Evolutionary conservation across 2,113 vertebrate species (phyloP).

Genomic region (Camelus bactrianus): DNA sequence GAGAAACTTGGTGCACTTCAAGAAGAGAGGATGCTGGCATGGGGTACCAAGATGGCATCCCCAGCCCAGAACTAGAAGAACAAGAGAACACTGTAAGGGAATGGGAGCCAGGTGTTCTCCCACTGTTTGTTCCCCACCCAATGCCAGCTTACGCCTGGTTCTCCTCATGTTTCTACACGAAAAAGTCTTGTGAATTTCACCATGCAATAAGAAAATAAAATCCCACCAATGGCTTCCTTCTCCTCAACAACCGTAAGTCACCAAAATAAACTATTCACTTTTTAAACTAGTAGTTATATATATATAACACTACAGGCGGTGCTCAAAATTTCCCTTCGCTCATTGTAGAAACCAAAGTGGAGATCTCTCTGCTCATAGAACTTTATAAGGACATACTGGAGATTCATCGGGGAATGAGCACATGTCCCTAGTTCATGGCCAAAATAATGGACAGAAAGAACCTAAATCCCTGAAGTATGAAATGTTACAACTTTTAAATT

Average conservation of each 20-base stretch:
- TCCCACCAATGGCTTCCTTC: not conserved
- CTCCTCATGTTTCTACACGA: not conserved
- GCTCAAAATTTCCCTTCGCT: not conserved
- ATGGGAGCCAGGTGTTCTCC: not conserved
- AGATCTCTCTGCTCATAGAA: not conserved
- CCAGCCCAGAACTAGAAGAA: not conserved
- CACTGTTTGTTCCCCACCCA: not conserved
- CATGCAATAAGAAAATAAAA: conserved; percentile 29
- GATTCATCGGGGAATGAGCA: conserved; percentile 20
- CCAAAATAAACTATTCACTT: not conserved
- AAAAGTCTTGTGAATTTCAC: not conserved
- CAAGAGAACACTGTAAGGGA: fast-evolving
- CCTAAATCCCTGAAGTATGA: conserved; percentile 34
- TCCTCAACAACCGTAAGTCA: conserved; percentile 16
- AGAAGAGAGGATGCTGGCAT: not conserved
- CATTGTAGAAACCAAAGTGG: not conserved
- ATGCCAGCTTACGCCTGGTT: not conserved
- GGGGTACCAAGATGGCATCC: not conserved
- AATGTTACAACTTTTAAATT: conserved; percentile 65
- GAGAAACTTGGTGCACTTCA: not conserved
- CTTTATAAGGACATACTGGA: not conserved
- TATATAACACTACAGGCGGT: not conserved
- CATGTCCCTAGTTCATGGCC: conserved; percentile 35
- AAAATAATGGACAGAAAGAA: conserved; percentile 55
- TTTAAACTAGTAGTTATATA: conserved; percentile 1